Evolutionary conservation across 2,888 invertebrate species (phyloP), one percentile per base, ranked within the genome.

Genomic region (Bimastos eiseni): DNA sequence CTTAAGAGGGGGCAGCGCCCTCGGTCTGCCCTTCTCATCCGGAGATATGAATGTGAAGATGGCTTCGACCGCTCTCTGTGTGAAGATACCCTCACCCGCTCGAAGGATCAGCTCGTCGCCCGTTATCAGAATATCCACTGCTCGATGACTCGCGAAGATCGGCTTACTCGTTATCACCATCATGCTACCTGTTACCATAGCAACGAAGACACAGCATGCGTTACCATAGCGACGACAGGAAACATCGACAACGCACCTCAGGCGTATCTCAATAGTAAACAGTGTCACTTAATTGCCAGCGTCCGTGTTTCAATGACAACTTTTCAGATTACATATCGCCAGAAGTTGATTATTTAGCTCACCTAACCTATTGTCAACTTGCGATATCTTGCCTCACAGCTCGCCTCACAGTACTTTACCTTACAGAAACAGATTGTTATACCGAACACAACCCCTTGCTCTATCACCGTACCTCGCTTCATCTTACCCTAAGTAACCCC

Each of bases 31-130:
- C 30, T 90, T 36, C 21, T 90, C 83, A 41, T 92, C 91, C 88
- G 91, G 90, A 30, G 91, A 89, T 1, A 92, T 91, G 90, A 91
- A 92, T 11, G 89, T 91, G 36, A 91, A 91, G 90, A 88, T 86
- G 36, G 91, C 90, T 34, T 90, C 89, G n/a, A 91, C 91, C 13
- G 91, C 92, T n/a, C 90, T 49, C 37, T 89, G 34, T 38, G 36
- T 89, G 49, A 41, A 83, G 30, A 38, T 37, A 5, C 44, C 49
- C 30, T 38, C 36, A 30, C 38, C 38, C 34, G 89, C 24, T 55
- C 19, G 90, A 49, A 83, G 33, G n/a, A 36, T 92, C 91, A 33
- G 38, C 91, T 41, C 89, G 38, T 92, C 92, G 6, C 91, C 92
- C 15, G 90, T 44, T 24, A 92, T 89, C 89, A 91, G 91, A 11